These are phyloP conservation scores for Spodoptera litura DNA, from an alignment of 1,140 invertebrate genomes.

Conservation along the genomic window DNA sequence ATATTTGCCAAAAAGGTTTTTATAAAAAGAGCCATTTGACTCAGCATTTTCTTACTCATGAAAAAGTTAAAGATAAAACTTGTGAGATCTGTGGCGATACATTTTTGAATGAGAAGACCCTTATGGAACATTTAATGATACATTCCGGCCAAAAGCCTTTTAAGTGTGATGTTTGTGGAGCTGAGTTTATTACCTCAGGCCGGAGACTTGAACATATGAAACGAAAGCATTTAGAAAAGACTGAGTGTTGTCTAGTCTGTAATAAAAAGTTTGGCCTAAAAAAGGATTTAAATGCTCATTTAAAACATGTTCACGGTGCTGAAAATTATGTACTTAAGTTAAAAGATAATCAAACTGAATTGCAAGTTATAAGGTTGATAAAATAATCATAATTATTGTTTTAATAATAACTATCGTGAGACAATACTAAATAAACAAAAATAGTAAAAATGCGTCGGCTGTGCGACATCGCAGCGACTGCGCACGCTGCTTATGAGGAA, in stretches of 20 bases:
- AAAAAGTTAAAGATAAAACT: constrained; percentile 58
- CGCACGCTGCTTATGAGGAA: too few relatives aligned
- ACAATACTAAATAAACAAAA: too few relatives aligned
- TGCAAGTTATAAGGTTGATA: neutral
- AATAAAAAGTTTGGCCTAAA: constrained; percentile 70
- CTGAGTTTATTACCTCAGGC: constrained; percentile 67
- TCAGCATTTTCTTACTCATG: constrained; percentile 65
- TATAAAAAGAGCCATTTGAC: constrained; percentile 71
- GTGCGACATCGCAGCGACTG: too few relatives aligned
- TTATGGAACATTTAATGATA: constrained; percentile 67
- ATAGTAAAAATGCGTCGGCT: too few relatives aligned
- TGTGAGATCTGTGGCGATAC: constrained; percentile 71
- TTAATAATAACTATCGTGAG: too few relatives aligned
- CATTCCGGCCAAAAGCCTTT: constrained; percentile 67
- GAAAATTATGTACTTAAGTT: constrained; percentile 31
- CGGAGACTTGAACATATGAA: constrained; percentile 72
- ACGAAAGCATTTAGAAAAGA: constrained; percentile 65
- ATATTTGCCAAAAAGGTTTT: constrained; percentile 69
- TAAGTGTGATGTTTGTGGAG: constrained; percentile 67
- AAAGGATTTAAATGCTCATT: constrained; percentile 70
- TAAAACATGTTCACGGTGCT: constrained; percentile 63
- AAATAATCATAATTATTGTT: neutral
- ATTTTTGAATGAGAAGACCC: constrained; percentile 67
- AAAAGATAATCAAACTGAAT: neutral
- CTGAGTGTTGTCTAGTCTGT: constrained; percentile 65